Evolutionary conservation across 2,797 vertebrate species (phyloP).

Genomic region (Emys orbicularis): DNA sequence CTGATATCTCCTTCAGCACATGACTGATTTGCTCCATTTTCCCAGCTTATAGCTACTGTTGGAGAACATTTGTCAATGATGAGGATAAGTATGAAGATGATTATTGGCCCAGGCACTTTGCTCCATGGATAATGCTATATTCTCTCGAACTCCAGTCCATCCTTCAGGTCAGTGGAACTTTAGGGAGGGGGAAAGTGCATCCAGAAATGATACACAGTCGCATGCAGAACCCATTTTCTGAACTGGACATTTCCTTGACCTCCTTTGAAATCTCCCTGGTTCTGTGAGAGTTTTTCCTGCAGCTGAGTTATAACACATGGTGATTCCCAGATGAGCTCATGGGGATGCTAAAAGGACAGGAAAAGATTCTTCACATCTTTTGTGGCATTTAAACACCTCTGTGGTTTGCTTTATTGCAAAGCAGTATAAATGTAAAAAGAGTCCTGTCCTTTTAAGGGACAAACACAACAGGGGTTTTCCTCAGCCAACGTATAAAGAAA

Average conservation of each 20-base stretch:
- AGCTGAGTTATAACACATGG: background rate
- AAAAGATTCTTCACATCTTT: background rate
- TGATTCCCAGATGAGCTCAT: background rate
- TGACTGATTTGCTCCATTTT: slow-evolving; percentile 6
- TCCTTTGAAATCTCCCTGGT: background rate
- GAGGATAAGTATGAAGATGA: background rate
- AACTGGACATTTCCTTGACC: background rate
- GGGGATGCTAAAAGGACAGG: background rate
- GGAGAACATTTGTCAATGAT: slow-evolving; percentile 27
- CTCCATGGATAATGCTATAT: fast-evolving
- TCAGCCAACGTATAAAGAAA: background rate
- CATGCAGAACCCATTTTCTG: background rate
- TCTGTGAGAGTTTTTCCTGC: background rate
- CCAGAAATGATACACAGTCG: background rate
- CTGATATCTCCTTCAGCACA: background rate
- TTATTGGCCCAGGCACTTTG: fast-evolving
- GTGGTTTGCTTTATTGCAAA: background rate
- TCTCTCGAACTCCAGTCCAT: fast-evolving
- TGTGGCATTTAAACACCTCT: background rate
- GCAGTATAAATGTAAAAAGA: background rate
- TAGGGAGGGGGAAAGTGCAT: background rate
- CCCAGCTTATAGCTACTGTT: slow-evolving; percentile 33
- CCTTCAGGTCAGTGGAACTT: slow-evolving; percentile 48
- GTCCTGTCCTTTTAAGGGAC: background rate
- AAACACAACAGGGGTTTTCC: background rate